Evolutionary conservation across 1,140 invertebrate genomes (phyloP).

Genomic region (Harlomillsia oculata): DNA sequence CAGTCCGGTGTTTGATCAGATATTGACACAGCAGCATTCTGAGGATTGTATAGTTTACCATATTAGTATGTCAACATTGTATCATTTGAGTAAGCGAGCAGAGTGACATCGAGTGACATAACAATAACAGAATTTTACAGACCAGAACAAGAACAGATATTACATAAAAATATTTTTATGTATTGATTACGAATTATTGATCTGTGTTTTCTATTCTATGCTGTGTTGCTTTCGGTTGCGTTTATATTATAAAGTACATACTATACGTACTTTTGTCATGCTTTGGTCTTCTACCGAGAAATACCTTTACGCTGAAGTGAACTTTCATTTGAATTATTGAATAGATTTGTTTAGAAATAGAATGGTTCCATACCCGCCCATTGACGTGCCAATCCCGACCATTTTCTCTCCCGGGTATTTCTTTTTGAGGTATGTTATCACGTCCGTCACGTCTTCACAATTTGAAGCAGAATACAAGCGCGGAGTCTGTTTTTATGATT

Average conservation of each 20-base stretch:
- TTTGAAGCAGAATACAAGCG: constrained; percentile 72
- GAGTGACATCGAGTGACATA: too few species aligned
- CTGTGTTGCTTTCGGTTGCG: too few species aligned
- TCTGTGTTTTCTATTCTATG: too few species aligned
- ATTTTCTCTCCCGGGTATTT: constrained; percentile 53
- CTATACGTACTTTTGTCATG: too few species aligned
- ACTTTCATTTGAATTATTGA: neutral
- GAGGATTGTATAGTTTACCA: constrained; percentile 5
- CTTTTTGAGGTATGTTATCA: constrained; percentile 57
- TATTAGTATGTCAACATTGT: too few species aligned
- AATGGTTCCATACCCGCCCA: constrained; percentile 49
- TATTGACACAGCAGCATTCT: constrained; percentile 64
- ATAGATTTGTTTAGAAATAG: neutral
- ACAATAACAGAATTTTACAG: too few species aligned
- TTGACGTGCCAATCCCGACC: constrained; percentile 67
- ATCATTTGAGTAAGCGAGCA: too few species aligned
- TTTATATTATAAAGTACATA: too few species aligned
- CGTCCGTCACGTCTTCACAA: constrained; percentile 65
- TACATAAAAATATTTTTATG: too few species aligned
- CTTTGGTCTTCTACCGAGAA: too few species aligned
- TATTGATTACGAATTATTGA: too few species aligned
- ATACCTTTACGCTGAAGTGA: too few species aligned
- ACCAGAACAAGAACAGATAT: constrained; percentile 58
- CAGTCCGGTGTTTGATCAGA: constrained; percentile 52
- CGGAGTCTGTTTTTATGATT: constrained; percentile 65